phyloP scores from a whole-genome alignment of 2,888 invertebrate species.

The Matsumyia berberina region DNA sequence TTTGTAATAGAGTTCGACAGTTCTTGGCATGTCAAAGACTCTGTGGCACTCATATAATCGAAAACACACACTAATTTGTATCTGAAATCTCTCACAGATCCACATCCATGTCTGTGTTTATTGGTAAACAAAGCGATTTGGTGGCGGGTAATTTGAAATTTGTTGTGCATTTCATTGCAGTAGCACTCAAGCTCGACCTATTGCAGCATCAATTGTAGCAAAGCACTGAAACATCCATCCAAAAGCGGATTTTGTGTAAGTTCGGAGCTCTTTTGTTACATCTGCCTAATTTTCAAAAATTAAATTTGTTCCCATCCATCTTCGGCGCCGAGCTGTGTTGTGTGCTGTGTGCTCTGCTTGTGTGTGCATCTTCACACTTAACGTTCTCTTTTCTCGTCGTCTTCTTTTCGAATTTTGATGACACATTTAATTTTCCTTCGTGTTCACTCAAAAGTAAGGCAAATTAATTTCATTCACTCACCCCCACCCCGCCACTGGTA shows the following conservation, averaged over 20 bases:
- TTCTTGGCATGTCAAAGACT: too few species aligned
- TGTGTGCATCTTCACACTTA: slow-evolving; percentile 29
- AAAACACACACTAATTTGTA: neutral
- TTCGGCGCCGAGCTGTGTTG: neutral
- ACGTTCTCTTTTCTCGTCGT: slow-evolving; percentile 12
- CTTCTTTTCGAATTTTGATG: slow-evolving; percentile 53
- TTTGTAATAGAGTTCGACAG: too few species aligned
- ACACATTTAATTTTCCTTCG: slow-evolving; percentile 58
- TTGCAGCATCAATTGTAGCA: slow-evolving; percentile 26
- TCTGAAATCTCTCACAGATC: slow-evolving; percentile 2
- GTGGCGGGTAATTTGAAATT: slow-evolving; percentile 4
- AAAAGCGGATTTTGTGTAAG: slow-evolving; percentile 2
- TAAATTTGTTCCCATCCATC: slow-evolving; percentile 39
- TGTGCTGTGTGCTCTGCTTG: slow-evolving; percentile 7
- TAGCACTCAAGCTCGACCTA: slow-evolving; percentile 1
- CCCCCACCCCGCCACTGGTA: neutral
- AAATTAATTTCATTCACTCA: slow-evolving; percentile 49
- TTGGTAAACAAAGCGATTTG: neutral
- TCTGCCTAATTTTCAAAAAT: slow-evolving; percentile 30
- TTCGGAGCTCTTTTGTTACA: slow-evolving; percentile 15
- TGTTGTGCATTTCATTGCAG: neutral
- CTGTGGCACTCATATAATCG: too few species aligned
- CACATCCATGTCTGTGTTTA: slow-evolving; percentile 10
- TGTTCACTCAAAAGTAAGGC: slow-evolving; percentile 57
- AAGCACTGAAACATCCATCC: slow-evolving; percentile 12